These are phyloP conservation scores for Rousettus leschenaultii DNA, from an alignment of 2,113 vertebrate genomes.

Conservation along the genomic window DNA sequence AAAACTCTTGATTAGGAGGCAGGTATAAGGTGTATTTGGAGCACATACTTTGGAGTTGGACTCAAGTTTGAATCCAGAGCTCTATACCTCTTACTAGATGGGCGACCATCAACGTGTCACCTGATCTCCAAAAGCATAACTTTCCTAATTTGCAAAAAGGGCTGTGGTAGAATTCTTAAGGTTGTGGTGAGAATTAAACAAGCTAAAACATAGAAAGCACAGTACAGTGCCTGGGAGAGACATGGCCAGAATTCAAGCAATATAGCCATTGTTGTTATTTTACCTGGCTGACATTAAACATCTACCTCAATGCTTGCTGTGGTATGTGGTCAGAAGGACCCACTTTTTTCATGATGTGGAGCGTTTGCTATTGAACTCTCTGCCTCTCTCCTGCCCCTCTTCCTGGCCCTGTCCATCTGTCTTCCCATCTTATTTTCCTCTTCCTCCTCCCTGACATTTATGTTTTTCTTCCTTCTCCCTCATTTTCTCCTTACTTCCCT, in stretches of 20 bases:
- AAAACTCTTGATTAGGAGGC: background rate
- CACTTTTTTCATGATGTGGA: background rate
- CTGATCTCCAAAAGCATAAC: background rate
- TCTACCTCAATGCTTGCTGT: background rate
- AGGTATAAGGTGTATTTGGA: background rate
- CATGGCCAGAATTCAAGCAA: background rate
- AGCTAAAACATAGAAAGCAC: background rate
- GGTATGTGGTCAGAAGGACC: background rate
- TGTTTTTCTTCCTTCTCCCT: background rate
- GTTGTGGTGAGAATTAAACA: background rate
- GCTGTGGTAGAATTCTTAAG: background rate
- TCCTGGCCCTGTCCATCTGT: background rate
- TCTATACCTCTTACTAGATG: background rate
- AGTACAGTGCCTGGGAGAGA: background rate
- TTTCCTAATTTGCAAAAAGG: background rate
- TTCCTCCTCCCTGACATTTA: background rate
- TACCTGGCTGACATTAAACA: background rate
- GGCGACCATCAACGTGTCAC: background rate
- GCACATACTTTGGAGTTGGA: background rate
- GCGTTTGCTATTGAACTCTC: background rate
- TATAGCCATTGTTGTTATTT: background rate
- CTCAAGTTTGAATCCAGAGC: background rate
- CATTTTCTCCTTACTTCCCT: background rate
- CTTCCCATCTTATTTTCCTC: background rate
- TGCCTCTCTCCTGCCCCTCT: background rate